A percentile compares a stretch with the other conserved stretches of the same genome.
Evolutionary conservation across 2,888 invertebrate species (phyloP).

Genomic region (Lasioglossum pauxillum): DNA sequence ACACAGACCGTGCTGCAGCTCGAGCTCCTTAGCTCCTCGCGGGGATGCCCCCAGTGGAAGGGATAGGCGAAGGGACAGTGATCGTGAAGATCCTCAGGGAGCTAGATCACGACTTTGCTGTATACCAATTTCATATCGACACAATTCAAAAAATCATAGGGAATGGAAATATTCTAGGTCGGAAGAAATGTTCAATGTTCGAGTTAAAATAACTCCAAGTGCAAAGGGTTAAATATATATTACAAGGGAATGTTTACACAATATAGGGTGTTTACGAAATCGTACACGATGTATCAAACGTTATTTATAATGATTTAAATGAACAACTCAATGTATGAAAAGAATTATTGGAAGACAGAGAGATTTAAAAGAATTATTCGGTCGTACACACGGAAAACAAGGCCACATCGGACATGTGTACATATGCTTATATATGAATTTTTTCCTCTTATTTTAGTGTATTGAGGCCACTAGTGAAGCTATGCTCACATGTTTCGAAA

Average conservation of each 20-base stretch:
- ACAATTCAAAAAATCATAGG: too few species aligned
- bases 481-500: background rate
- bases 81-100: too few species aligned
- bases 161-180: too few species aligned
- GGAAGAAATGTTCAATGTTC: too few species aligned
- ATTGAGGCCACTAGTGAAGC: background rate
- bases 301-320: background rate
- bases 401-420: background rate
- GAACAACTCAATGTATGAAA: background rate
- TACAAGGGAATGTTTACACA: background rate
- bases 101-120: too few species aligned
- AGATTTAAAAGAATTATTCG: background rate
- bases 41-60: too few species aligned
- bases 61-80: too few species aligned
- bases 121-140: too few species aligned
- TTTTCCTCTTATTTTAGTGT: background rate
- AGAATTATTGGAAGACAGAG: background rate
- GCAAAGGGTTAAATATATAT: background rate
- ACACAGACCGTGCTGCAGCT: too few species aligned
- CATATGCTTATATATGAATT: background rate
- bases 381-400: background rate
- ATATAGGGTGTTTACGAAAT: background rate
- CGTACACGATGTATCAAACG: background rate
- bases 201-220: too few species aligned
- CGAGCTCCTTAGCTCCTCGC: too few species aligned